These are phyloP conservation scores for Hemibagrus guttatus DNA, from an alignment of 2,797 vertebrate genomes.

Conservation along the genomic window DNA sequence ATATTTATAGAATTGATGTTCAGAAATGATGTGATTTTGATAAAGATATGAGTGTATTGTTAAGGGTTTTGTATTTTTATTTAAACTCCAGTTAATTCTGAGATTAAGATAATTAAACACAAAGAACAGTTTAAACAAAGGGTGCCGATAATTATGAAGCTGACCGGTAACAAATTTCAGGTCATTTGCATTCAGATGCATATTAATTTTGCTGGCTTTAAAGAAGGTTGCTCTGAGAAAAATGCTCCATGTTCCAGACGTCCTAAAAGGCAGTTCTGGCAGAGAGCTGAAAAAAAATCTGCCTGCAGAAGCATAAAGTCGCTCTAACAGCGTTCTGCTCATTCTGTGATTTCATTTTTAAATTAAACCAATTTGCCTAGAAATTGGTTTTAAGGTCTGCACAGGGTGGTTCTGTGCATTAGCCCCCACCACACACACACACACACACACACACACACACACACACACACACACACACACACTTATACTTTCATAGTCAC, in stretches of 20 bases:
- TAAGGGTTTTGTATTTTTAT: background rate
- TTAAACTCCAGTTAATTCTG: background rate
- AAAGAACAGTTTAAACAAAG: background rate
- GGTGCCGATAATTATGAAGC: background rate
- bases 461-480: slow-evolving; percentile 49
- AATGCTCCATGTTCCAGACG: slow-evolving; percentile 50
- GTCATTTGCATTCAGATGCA: background rate
- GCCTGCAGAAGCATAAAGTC: slow-evolving; percentile 76
- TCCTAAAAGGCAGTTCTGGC: slow-evolving; percentile 69
- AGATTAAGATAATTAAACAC: background rate
- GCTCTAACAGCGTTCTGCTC: slow-evolving; percentile 80
- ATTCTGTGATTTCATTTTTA: slow-evolving; percentile 85
- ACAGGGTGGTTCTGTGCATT: slow-evolving; percentile 80
- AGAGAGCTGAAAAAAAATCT: slow-evolving; percentile 71
- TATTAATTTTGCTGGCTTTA: background rate
- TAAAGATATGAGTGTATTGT: background rate
- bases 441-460: slow-evolving; percentile 32
- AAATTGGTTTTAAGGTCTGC: slow-evolving; percentile 85
- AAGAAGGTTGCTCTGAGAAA: slow-evolving; percentile 7
- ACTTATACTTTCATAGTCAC: slow-evolving; percentile 66
- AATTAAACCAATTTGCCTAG: slow-evolving; percentile 87
- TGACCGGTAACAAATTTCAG: background rate
- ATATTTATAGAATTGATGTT: no score
- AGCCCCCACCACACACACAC: slow-evolving; percentile 62
- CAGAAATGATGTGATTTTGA: background rate